phyloP scores from a whole-genome alignment of 2,113 vertebrate genomes.

The Hypomesus transpacificus region DNA sequence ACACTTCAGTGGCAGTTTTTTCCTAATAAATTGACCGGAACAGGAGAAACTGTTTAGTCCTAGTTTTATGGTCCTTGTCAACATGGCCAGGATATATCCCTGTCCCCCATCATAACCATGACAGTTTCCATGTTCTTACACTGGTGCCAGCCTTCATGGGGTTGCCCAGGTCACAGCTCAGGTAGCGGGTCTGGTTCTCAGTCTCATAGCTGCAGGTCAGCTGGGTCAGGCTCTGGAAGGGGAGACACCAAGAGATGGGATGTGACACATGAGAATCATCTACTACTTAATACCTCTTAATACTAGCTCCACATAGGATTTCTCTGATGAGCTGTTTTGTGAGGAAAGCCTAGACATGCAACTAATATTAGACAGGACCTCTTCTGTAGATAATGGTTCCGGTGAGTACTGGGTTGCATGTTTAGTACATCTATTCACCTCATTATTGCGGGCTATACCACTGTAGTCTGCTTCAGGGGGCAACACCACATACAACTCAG shows the following conservation, averaged over 20 bases:
- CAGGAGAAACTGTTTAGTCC: background rate
- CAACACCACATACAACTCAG: slow-evolving; percentile 82
- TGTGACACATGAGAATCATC: too few relatives aligned
- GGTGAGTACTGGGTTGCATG: background rate
- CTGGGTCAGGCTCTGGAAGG: slow-evolving; percentile 77
- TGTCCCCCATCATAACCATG: background rate
- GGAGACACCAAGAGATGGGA: slow-evolving; percentile 1
- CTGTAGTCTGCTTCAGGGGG: slow-evolving; percentile 85
- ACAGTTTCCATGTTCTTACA: slow-evolving; percentile 65
- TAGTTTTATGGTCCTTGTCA: background rate
- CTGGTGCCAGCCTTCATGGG: slow-evolving; percentile 85
- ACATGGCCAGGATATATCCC: background rate
- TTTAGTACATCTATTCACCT: slow-evolving; percentile 63
- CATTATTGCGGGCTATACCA: slow-evolving; percentile 82
- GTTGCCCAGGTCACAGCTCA: slow-evolving; percentile 89
- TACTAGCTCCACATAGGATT: too few relatives aligned
- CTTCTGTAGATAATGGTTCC: too few relatives aligned
- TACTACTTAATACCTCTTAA: too few relatives aligned
- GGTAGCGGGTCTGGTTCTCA: slow-evolving; percentile 80
- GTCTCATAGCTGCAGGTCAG: slow-evolving; percentile 82
- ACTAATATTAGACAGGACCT: too few relatives aligned
- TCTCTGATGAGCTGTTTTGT: too few relatives aligned
- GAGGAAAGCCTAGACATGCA: too few relatives aligned
- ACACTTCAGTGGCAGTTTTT: background rate
- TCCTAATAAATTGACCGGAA: background rate